Evolutionary conservation across 1,140 invertebrate species (phyloP).

Genomic region (Diorhabda elongata): DNA sequence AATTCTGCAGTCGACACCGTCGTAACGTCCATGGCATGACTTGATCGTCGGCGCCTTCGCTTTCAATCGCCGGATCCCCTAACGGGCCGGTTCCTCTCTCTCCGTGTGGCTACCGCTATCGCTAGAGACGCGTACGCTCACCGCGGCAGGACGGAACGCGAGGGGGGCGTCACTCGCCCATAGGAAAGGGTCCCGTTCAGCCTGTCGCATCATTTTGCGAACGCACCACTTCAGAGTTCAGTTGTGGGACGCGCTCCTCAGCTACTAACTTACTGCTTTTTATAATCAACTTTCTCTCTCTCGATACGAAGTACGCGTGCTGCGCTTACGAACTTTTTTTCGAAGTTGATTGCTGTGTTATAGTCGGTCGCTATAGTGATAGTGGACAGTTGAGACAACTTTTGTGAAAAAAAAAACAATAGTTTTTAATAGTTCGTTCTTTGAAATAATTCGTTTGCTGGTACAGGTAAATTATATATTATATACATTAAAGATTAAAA

Average conservation of each 20-base stretch:
- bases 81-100: neutral
- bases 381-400: neutral
- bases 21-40: neutral
- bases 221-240: slow-evolving; percentile 11
- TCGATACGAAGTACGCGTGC: neutral
- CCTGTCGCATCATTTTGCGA: slow-evolving; percentile 16
- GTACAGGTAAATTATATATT: too few species aligned
- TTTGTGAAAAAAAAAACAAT: neutral
- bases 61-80: neutral
- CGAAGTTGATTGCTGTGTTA: neutral
- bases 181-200: slow-evolving; percentile 15
- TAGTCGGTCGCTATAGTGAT: neutral
- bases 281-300: neutral
- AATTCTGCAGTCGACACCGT: neutral
- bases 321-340: neutral
- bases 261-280: neutral
- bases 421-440: too few species aligned
- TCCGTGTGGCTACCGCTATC: slow-evolving; percentile 1
- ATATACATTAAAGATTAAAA: too few species aligned
- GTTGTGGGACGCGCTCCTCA: slow-evolving; percentile 14
- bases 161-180: neutral
- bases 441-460: too few species aligned
- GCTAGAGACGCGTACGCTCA: neutral
- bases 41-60: neutral
- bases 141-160: neutral